Evolutionary conservation across 35 echinoderm and acorn worm species (phyloP), one percentile per base, ranked within the genome.

Genomic region (Patiria miniata): DNA sequence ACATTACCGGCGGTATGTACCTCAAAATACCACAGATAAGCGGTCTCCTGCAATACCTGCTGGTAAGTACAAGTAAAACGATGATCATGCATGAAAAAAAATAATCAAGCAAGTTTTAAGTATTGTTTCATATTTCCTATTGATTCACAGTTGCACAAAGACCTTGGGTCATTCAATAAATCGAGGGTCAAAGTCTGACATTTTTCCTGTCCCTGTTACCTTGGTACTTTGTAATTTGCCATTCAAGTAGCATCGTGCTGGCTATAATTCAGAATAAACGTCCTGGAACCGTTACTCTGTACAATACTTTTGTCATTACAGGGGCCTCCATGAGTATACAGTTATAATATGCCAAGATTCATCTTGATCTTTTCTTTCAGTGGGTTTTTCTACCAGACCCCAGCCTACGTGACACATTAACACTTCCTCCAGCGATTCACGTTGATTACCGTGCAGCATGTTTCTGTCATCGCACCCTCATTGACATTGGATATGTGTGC

Each of bases 361-460:
- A 12, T 47, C 42, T 47, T 4, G 42, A 4, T 47, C 42, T 47
- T 12, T 83, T 39, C 8, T 88, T 89, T 0, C 87, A 99, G 92
- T 99, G 96, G 96, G 96, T 89, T 7, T 95, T 92, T 40, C 79
- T 99, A 12, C 92, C 96, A 39, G 77, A 90, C 36, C 57, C 90
- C 30, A 80, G 89, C 57, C 83, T 90, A 19, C 76, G 92, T 39
- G 61, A 86, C 8, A 92, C 77, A 51, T 68, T 99, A 34, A 86
- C 87, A 37, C 83, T 99, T 16, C 96, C 96, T 19, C 96, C 92
- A 54, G 86, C 96, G 16, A 87, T 95, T 39, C 95, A 98, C 58
- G 96, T 99, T 17, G 96, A 99, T 42, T 99, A 94, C 69, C 58
- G 96, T 51, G 92, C 96, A 56, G 96, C 96, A 21, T 99, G 96